Base-by-base conservation (phyloP, 2,113 vertebrate species). In the Cercopithecus mona region DNA sequence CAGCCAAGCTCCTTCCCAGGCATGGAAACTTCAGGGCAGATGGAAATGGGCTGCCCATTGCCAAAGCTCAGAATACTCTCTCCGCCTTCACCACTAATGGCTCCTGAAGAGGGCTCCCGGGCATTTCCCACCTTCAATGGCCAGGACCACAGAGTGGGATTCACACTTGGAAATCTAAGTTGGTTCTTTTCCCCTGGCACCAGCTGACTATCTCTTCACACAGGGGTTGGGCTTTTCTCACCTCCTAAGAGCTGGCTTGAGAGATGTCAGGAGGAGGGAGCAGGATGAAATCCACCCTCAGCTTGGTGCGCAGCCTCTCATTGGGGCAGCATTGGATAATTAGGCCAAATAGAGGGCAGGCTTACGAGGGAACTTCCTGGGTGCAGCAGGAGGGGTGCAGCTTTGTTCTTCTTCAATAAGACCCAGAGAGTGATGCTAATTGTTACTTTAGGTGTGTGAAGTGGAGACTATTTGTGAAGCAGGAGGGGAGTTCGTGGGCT, bases 311-410 rank as follows among this genome's bases (percentile, higher is more conserved):
- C 94, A 92, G 93, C 40, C 90, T 92, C 96, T 97, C 96, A 97
- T 70, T 95, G 92, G 90, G 2, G 84, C 50, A 40, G 55, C 94
- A 93, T 97, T 96, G 96, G 97, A 84, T 96, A 94, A 97, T 96
- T 90, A 79, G 75, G 73, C 64, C 80, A 17, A 94, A 40, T 7
- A 38, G 76, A 93, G 93, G 96, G 86, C 92, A 82, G 78, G 94
- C 94, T 22, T 89, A 55, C 12, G 40, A 14, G 64, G 82, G 72
- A 83, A 83, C 96, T 30, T 92, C 32, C 40, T 23, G 4, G 90
- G 50, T 27, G 68, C 91, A 88, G 40, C 32, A 94, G 95, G 81
- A 87, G 88, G 85, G 85, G 76, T 55, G 94, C 66, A 40, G 76
- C 93, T 93, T 94, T 92, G 89, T 72, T 25, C 79, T 55, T 95